phyloP scores from a whole-genome alignment of 1,140 invertebrate genomes.

The Brachionus calyciflorus region DNA sequence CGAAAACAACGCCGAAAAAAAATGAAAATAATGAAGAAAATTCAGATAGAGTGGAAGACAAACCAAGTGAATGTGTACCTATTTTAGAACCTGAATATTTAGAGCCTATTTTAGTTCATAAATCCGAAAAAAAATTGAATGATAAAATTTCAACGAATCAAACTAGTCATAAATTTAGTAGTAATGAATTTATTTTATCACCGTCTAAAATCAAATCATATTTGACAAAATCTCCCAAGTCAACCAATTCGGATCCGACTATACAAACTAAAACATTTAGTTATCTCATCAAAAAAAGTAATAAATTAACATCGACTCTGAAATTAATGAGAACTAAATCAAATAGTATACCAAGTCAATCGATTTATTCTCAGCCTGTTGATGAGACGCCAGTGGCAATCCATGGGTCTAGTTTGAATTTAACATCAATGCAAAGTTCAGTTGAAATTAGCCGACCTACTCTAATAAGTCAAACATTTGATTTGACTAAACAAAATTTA shows the following conservation, averaged over 20 bases:
- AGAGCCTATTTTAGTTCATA: neutral
- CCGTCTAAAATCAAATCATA: conserved; percentile 11
- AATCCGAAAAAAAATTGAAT: conserved; percentile 1
- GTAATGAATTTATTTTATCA: conserved; percentile 7
- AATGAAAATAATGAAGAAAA: neutral
- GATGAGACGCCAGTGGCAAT: neutral
- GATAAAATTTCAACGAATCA: neutral
- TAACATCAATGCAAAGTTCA: neutral
- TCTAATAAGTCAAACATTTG: conserved; percentile 31
- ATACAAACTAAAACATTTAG: neutral
- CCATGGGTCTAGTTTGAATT: neutral
- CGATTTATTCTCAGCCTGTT: neutral
- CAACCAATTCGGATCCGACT: neutral
- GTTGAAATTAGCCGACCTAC: conserved; percentile 19
- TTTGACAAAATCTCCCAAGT: neutral
- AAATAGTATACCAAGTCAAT: neutral
- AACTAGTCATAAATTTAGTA: neutral
- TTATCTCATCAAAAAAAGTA: conserved; percentile 9
- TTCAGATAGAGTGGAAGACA: neutral
- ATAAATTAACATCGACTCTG: neutral
- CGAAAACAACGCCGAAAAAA: neutral
- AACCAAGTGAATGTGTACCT: neutral
- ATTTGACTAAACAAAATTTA: conserved; percentile 14
- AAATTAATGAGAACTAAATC: conserved; percentile 14
- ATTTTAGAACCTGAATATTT: conserved; percentile 15